Base-by-base conservation (phyloP, 2,113 vertebrate genomes). In the Nerophis ophidion region DNA sequence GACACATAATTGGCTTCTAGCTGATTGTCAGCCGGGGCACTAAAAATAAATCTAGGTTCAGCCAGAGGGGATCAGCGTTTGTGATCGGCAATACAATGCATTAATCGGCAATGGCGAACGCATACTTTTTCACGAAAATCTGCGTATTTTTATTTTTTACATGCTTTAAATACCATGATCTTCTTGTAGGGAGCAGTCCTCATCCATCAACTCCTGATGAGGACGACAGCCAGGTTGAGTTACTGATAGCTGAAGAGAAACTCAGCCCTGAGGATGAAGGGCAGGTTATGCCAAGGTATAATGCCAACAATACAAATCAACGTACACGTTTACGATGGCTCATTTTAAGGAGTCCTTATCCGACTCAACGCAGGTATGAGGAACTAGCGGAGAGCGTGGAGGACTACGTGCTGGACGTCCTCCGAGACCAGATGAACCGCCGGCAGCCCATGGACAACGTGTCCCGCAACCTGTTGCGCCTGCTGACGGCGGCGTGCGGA, bases 361-460 rank as follows among this genome's bases (percentile, higher is more conserved):
- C 64, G 15, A n/a, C 1, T 1, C 38, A 1, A 46, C 72, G 13
- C 64, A 98, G 97, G 89, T 99, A 98, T 7, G 97, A 99, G 0
- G 97, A 99, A 45, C 87, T 99, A 38, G 81, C 94, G 0, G 97
- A 98, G 81, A 95, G 97, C 0, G 95, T 99, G 81, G 96, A 99
- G 77, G 96, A 99, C 33, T 99, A 99, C 0, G 95, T 99, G 3
- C 88, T 98, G 0, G 97, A 99, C 5, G 91, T 97, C 84, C 88
- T 99, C n/a, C 86, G 91, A 17, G 97, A 99, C 84, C 97, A 99
- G 70, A 81, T 99, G 19, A 98, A 93, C 78, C 91, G 97, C 33
- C 92, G 97, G 11, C 97, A 99, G 86, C 96, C 95, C 0, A 99
- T 99, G 76, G 97, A 99, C 84, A 99, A 93, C 0, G 96, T 99